Percentiles rank a stretch among this genome's conserved stretches.
Conservation (phyloP, 2,797 vertebrate species). For the Anguilla pacifica region DNA sequence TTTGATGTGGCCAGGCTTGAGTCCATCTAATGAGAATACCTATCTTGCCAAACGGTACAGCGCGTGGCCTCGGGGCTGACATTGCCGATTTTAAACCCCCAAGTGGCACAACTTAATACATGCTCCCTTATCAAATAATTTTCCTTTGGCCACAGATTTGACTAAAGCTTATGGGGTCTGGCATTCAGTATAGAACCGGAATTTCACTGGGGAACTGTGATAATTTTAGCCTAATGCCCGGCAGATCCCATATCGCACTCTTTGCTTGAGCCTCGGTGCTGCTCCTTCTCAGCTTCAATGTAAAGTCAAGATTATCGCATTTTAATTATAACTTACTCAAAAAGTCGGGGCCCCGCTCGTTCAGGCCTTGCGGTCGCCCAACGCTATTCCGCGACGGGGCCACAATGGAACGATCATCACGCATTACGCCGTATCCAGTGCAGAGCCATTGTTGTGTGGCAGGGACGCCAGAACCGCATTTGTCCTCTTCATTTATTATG, state of each 20-base stretch:
- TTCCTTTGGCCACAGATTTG: slow-evolving; percentile 42
- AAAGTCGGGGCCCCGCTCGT: not conserved
- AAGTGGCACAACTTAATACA: slow-evolving; percentile 51
- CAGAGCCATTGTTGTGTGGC: not conserved
- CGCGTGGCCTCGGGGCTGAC: slow-evolving; percentile 31
- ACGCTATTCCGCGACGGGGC: not conserved
- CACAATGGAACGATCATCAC: not conserved
- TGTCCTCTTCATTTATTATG: not conserved
- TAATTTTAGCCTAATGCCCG: slow-evolving; percentile 29
- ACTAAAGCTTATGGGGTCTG: slow-evolving; percentile 37
- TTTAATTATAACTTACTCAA: slow-evolving; percentile 33
- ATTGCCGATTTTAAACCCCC: slow-evolving; percentile 28
- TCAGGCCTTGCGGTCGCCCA: not conserved
- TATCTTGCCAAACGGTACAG: slow-evolving; percentile 44
- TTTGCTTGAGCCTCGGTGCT: not conserved
- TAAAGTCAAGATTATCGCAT: slow-evolving; percentile 29
- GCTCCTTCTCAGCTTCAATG: slow-evolving; percentile 6
- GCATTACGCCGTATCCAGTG: not conserved
- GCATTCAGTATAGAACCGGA: slow-evolving; percentile 36
- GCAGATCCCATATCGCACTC: slow-evolving; percentile 19
- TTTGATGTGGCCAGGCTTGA: slow-evolving; percentile 23
- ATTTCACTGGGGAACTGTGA: slow-evolving; percentile 29
- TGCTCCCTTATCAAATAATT: slow-evolving; percentile 47
- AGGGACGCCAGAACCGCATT: not conserved
- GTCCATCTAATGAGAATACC: slow-evolving; percentile 44